Evolutionary conservation across 2,888 invertebrate species (phyloP).

Genomic region (Acanthacorydalis orientalis): DNA sequence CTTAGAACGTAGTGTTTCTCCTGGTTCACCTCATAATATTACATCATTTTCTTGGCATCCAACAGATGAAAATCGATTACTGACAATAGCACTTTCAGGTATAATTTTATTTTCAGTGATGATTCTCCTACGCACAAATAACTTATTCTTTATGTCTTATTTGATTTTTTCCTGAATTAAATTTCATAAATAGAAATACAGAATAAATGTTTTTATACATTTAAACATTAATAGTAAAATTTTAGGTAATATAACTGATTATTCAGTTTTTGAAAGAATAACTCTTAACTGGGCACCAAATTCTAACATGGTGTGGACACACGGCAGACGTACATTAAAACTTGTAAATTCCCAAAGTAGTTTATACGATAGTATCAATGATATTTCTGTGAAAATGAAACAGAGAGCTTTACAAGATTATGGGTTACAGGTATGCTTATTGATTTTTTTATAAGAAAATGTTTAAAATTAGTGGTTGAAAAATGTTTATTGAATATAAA

Average conservation of each 20-base stretch:
- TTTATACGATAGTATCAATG: conserved; percentile 37
- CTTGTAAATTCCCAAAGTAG: conserved; percentile 34
- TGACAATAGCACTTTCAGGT: conserved; percentile 46
- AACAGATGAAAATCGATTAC: conserved; percentile 55
- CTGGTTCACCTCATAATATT: conserved; percentile 30
- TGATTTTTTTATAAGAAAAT: conserved; percentile 1
- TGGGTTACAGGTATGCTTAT: conserved; percentile 51
- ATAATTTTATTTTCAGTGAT: conserved; percentile 2
- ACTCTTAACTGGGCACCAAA: conserved; percentile 67
- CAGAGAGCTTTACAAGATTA: conserved; percentile 54
- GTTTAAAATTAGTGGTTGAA: neutral
- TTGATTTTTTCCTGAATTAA: neutral
- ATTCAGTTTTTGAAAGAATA: conserved; percentile 64
- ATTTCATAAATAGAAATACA: neutral
- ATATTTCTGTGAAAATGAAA: conserved; percentile 59
- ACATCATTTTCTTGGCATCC: conserved; percentile 83
- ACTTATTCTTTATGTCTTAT: neutral
- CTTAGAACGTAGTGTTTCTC: conserved; percentile 47
- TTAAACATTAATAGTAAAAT: conserved; percentile 3
- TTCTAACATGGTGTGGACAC: conserved; percentile 57
- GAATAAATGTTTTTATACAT: neutral
- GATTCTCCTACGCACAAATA: neutral
- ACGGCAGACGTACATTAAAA: conserved; percentile 47
- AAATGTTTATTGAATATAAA: neutral
- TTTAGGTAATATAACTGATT: conserved; percentile 48